Conservation (phyloP, 2,888 invertebrate species). For the Dryocosmus kuriphilus region DNA sequence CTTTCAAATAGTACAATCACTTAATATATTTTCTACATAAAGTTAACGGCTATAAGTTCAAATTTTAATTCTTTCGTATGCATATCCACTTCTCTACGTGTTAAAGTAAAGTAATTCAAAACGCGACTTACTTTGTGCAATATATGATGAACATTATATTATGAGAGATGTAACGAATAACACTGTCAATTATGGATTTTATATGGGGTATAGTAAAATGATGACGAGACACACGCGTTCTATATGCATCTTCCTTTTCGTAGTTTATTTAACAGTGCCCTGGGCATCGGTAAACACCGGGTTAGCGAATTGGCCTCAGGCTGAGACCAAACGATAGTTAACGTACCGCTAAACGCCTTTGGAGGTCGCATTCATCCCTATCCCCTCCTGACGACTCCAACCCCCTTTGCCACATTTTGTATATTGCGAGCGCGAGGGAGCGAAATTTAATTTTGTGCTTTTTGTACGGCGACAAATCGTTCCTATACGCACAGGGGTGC, state of each 20-base stretch:
- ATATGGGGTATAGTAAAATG: slow-evolving; percentile 22
- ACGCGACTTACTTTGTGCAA: background rate
- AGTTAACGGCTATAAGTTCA: no score
- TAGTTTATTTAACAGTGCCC: slow-evolving; percentile 77
- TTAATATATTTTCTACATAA: no score
- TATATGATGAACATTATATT: background rate
- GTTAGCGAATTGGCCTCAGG: slow-evolving; percentile 77
- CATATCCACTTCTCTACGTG: no score
- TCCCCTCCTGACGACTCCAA: slow-evolving; percentile 28
- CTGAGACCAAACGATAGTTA: slow-evolving; percentile 76
- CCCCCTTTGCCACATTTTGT: slow-evolving; percentile 64
- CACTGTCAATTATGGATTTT: background rate
- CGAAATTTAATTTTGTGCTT: slow-evolving; percentile 77
- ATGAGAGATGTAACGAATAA: background rate
- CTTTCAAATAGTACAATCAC: no score
- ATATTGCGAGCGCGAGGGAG: slow-evolving; percentile 73
- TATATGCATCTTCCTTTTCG: slow-evolving; percentile 59
- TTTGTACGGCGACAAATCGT: slow-evolving; percentile 75
- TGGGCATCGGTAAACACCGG: slow-evolving; percentile 77
- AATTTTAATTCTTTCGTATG: no score
- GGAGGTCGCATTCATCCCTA: slow-evolving; percentile 66
- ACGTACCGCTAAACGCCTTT: slow-evolving; percentile 77
- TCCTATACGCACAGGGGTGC: slow-evolving; percentile 55
- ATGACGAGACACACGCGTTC: slow-evolving; percentile 32
- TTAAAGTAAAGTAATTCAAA: no score